Base-by-base conservation (phyloP, 2,113 vertebrate species). In the Cyanoderma ruficeps region DNA sequence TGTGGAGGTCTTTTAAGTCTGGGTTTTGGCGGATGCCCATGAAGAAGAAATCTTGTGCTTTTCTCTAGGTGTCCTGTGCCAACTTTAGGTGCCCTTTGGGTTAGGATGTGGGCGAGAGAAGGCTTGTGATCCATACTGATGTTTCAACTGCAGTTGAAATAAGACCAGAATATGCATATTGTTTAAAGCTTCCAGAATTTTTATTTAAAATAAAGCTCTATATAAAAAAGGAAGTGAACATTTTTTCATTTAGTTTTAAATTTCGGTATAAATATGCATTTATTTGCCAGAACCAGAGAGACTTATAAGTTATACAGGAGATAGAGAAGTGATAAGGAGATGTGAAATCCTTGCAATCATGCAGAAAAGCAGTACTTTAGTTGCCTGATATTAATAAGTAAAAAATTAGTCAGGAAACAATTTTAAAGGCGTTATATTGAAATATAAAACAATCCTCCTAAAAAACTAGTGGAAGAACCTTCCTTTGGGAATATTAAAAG, bases 21-120 rank as follows among this genome's bases (percentile, higher is more conserved):
- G 31, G 7, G 22, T 53, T 72, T 4, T 61, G 14, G 28, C 31
- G 37, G 49, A 31, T 0, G 2, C 0, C 19, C 11, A 4, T 7
- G n/a, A 86, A 83, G 41, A 68, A 76, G 19, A 76, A 76, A 77
- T 7, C 16, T 41, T 56, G 6, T 55, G 12, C 5, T 84, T 90
- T 49, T 42, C 6, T 63, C n/a, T 67, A 59, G 35, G 20, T 63
- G 9, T 30, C 47, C 44, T 9, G 4, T 65, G 10, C 2, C 37
- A 77, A 9, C 10, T 74, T 83, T 33, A 42, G 20, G 18, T 71
- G 13, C 6, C 24, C 41, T 65, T 79, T 9, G 39, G 60, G 31
- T 72, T n/a, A 31, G 37, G 15, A n/a, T 77, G 31, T 41, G 31
- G 2, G 13, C 46, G 59, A 83, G 10, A 86, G 11, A 37, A 94